Evolutionary conservation across 2,113 vertebrate species (phyloP).

Genomic region (Myiopsitta monachus): DNA sequence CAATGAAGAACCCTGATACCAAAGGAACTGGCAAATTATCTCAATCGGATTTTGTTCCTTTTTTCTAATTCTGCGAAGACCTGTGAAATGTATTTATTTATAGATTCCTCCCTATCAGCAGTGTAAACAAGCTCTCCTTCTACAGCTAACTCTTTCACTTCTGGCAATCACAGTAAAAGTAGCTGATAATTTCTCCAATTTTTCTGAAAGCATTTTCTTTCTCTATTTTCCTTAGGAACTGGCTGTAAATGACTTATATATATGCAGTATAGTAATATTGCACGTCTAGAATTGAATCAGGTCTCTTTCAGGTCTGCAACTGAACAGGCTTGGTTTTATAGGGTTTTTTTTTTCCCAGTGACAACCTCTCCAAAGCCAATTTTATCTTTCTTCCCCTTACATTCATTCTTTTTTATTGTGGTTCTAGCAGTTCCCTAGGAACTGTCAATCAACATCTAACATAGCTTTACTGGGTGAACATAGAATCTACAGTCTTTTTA

Average conservation of each 20-base stretch:
- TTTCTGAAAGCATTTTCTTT: not conserved
- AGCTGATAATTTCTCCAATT: not conserved
- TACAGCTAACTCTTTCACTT: not conserved
- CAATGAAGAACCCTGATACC: not conserved
- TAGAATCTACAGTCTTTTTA: not conserved
- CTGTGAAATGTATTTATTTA: constrained; percentile 46
- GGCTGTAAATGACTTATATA: not conserved
- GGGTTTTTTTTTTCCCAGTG: not conserved
- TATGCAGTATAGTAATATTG: not conserved
- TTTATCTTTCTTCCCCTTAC: not conserved
- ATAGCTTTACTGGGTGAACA: not conserved
- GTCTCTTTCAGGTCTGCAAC: not conserved
- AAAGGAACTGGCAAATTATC: not conserved
- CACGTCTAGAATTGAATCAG: not conserved
- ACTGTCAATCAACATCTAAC: not conserved
- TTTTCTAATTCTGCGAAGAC: not conserved
- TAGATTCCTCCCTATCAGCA: not conserved
- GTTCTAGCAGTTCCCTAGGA: not conserved
- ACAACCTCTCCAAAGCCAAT: not conserved
- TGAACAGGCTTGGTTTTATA: not conserved
- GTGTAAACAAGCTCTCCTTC: not conserved
- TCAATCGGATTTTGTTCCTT: not conserved
- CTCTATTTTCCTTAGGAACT: constrained; percentile 33
- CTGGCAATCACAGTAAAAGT: not conserved
- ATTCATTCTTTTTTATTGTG: not conserved